Base-by-base conservation (phyloP, 2,113 vertebrate genomes). In the Oreochromis tanganicae region DNA sequence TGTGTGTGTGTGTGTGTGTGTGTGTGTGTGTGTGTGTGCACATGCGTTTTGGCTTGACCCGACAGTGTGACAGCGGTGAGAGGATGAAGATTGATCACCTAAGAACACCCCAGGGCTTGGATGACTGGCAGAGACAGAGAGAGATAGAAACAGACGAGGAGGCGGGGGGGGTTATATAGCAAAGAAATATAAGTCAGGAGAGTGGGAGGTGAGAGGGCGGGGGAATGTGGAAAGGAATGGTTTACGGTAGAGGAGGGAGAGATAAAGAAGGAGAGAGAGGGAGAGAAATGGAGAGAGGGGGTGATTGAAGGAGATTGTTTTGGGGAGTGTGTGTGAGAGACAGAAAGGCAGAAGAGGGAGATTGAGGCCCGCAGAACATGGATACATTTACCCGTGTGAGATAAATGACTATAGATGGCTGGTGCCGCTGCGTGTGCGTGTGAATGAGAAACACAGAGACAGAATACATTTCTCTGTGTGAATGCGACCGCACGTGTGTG, bases 31-130 rank as follows among this genome's bases (percentile, higher is more conserved):
- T 10, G 11, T 21, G 61, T 11, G 17, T 3, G 38, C 21, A 79
- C 71, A 85, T 85, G 84, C 80, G 56, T 84, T 88, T 90, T 91
- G 86, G 82, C 89, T 85, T 92, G 85, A 93, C 90, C 92, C 41
- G 55, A 88, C 32, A 87, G 80, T 83, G 89, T 91, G 95, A 95
- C 94, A 94, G 87, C 34, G 7, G 87, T 88, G 93, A 92, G 82
- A 86, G 93, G 93, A 95, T 94, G 94, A 94, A 95, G 95, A 95
- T 94, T 96, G 95, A 96, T 96, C 93, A 95, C 93, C 94, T 90
- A 80, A 93, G 92, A 95, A 93, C 87, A 92, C 94, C 93, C 94
- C 34, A 81, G 94, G 92, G 93, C 88, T 79, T 82, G 61, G 83
- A 91, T 94, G 94, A 95, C 93, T 95, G 94, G 92, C 93, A 94